Evolutionary conservation across 1,140 invertebrate species (phyloP), one percentile per base, ranked within the genome.

Genomic region (Scaptomyza pallida): DNA sequence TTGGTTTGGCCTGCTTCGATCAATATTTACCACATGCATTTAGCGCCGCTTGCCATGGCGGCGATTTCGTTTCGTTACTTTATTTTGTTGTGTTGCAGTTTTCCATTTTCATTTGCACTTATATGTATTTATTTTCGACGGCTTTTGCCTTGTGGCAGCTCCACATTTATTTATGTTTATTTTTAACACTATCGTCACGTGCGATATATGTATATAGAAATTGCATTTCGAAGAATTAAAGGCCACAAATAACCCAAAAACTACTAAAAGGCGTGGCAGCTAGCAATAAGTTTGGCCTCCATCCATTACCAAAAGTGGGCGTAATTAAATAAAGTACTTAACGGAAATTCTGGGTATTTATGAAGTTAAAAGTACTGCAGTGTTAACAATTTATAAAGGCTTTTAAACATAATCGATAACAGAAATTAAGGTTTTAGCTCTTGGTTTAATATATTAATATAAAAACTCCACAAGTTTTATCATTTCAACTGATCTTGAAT

Each of bases 21-120:
- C 73, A 86, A 71, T 71, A 86, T 81, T 85, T 81, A 79, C 76
- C 81, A 61, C 81, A 80, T 60, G 80, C 74, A 74, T 88, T 81
- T 78, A 61, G 81, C 81, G 85, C 47, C 33, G 33, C 35, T 45
- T 52, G 69, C 57, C 74, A 71, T 47, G 37, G 45, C 61, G 60
- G 52, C 68, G 62, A 64, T 70, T 56, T 68, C 75, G 60, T 55
- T 62, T 76, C 73, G 61, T 60, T 70, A 19, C 16, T 50, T 16
- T 9, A 33, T 12, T 57, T 33, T 57, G 1, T 26, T 26, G 23
- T 30, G 26, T 57, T 10, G n/a, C 48, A 13, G 30, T 64, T 64
- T 76, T 79, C 65, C 73, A 81, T 86, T 86, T 86, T 69, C 77
- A 86, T 70, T 74, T 67, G 47, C 68, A 71, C 68, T 57, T 86